Percentiles rank a stretch among this genome's conserved stretches.
These are phyloP conservation scores for Drosophila pseudotakahashii DNA, from an alignment of 2,888 invertebrate species.

Conservation along the genomic window DNA sequence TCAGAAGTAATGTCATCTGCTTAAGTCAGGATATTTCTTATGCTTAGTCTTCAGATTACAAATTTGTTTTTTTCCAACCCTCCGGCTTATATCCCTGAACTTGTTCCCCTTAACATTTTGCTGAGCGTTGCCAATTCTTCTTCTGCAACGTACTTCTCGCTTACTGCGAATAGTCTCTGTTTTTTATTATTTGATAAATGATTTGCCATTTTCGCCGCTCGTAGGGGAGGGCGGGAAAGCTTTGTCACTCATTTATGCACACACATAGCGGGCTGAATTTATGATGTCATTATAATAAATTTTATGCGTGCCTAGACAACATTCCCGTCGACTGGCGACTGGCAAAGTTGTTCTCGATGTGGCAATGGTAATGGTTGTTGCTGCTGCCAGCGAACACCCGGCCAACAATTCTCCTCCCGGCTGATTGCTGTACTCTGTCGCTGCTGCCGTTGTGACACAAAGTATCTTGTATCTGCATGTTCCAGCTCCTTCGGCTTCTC, in stretches of 20 bases:
- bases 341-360: conserved; percentile 42
- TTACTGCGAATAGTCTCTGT: conserved; percentile 5
- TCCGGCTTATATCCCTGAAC: conserved; percentile 4
- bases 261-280: conserved; percentile 55
- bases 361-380: conserved; percentile 18
- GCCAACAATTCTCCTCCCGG: conserved; percentile 54
- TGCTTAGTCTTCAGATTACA: background rate
- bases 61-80: conserved; percentile 1
- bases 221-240: conserved; percentile 23
- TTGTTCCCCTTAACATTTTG: conserved; percentile 7
- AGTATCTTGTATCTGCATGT: conserved; percentile 76
- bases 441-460: conserved; percentile 66
- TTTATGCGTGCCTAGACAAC: conserved; percentile 72
- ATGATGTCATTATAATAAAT: conserved; percentile 80
- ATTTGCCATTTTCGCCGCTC: conserved; percentile 48
- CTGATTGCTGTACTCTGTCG: conserved; percentile 75
- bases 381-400: conserved; percentile 50
- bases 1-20: too few relatives aligned
- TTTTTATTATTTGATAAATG: conserved; percentile 64
- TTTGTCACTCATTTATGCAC: conserved; percentile 53
- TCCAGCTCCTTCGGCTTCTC: conserved; percentile 16
- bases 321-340: conserved; percentile 48
- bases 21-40: too few relatives aligned
- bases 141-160: conserved; percentile 18
- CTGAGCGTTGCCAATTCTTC: conserved; percentile 18